Base-by-base conservation (phyloP, 2,113 vertebrate genomes). In the Pseudopipra pipra region DNA sequence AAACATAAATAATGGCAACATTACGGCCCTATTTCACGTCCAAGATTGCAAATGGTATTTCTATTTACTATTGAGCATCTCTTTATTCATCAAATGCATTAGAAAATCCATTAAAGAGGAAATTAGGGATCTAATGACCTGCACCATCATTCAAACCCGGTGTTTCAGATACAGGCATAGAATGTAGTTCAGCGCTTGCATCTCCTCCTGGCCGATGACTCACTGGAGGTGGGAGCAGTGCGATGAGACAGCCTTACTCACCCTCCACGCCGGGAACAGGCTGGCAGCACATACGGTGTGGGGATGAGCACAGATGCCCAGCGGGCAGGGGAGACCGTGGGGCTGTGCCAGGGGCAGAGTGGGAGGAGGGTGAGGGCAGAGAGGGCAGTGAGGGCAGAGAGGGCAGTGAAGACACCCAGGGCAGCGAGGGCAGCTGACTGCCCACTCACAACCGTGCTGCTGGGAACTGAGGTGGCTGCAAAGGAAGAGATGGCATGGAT, bases 31-130 rank as follows among this genome's bases (percentile, higher is more conserved):
- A 3, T 37, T 96, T 80, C 6, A 2, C 18, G 2, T 62, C 87
- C 46, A 10, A 63, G 75, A 43, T 71, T 31, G 67, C 87, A 97
- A 96, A 91, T 52, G 46, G 85, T 28, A 63, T 87, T 93, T 91
- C 75, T 93, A 3, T 89, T 96, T 93, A 94, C 91, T 74, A 63
- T 1, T 74, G 82, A 93, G 78, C 75, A 83, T 56, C 74, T 91
- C 66, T 91, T 94, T 94, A 90, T 94, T 95, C 81, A 85, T 77
- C 87, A 84, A 79, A 84, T 44, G 51, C 89, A 93, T 92, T 96
- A 92, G 89, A 90, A 96, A 96, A 96, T 85, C 91, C 87, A 97
- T 93, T 91, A 94, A 87, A 89, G 87, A 67, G 81, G 68, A 94
- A 95, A 96, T 96, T 94, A 85, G 55, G 78, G 74, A 83, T 87